A percentile compares a stretch with the other conserved stretches of the same genome.
Evolutionary conservation across 2,113 vertebrate genomes (phyloP).

Genomic region (Turdus rufiventris): DNA sequence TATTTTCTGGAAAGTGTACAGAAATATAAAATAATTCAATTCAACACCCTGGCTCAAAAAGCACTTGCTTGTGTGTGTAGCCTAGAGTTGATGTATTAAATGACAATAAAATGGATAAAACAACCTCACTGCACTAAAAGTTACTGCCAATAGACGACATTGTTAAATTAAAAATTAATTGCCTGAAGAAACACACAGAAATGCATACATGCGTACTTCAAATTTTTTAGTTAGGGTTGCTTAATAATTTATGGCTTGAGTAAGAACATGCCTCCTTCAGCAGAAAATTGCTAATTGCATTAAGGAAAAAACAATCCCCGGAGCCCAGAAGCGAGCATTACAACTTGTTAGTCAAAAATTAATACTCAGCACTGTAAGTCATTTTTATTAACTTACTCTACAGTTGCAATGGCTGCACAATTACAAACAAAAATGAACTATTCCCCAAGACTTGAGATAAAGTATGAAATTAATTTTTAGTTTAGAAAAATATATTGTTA

Average conservation of each 20-base stretch:
- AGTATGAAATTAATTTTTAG: background rate
- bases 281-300: conserved; percentile 52
- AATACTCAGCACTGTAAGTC: background rate
- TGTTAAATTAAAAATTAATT: conserved; percentile 61
- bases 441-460: background rate
- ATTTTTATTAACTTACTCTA: conserved; percentile 52
- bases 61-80: background rate
- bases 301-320: conserved; percentile 30
- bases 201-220: background rate
- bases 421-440: background rate
- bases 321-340: background rate
- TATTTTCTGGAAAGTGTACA: conserved; percentile 39
- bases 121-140: background rate
- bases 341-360: conserved; percentile 46
- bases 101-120: conserved; percentile 8
- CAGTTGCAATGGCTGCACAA: background rate
- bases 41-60: background rate
- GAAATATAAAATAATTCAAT: conserved; percentile 25
- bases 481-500: background rate
- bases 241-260: conserved; percentile 47
- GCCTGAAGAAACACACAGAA: conserved; percentile 34
- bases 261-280: conserved; percentile 40
- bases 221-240: conserved; percentile 21
- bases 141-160: conserved; percentile 11
- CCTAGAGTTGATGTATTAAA: background rate